phyloP scores from a whole-genome alignment of 2,797 vertebrate species.

The Intellagama lesueurii region DNA sequence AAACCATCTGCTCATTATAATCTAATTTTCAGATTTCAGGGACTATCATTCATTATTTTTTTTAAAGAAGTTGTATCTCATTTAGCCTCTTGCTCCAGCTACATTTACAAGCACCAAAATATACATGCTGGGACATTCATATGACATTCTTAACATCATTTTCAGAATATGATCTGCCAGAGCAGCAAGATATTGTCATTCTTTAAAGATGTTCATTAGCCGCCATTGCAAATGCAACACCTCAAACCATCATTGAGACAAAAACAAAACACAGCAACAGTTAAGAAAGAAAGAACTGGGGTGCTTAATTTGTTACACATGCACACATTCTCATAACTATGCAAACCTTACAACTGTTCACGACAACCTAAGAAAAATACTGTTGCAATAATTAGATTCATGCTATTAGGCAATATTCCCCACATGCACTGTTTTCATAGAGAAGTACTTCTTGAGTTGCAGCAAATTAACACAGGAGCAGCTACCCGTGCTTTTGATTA shows the following conservation, averaged over 20 bases:
- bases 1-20: background rate
- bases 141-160: background rate
- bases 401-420: background rate
- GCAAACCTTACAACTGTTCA: background rate
- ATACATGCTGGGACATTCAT: too few species aligned
- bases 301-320: background rate
- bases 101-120: background rate
- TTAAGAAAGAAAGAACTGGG: background rate
- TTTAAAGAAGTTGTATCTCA: too few species aligned
- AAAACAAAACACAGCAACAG: background rate
- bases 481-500: background rate
- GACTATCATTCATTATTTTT: too few species aligned
- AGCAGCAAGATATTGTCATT: background rate
- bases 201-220: background rate
- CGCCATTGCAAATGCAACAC: background rate
- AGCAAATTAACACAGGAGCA: background rate
- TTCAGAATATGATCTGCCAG: background rate
- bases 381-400: conserved; percentile 22
- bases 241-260: background rate
- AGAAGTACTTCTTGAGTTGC: background rate
- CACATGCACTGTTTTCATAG: background rate
- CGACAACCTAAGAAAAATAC: conserved; percentile 14
- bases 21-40: background rate
- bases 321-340: background rate
- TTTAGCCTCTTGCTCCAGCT: background rate